Conservation (phyloP, 2,888 invertebrate genomes). For the Limnephilus rhombicus region DNA sequence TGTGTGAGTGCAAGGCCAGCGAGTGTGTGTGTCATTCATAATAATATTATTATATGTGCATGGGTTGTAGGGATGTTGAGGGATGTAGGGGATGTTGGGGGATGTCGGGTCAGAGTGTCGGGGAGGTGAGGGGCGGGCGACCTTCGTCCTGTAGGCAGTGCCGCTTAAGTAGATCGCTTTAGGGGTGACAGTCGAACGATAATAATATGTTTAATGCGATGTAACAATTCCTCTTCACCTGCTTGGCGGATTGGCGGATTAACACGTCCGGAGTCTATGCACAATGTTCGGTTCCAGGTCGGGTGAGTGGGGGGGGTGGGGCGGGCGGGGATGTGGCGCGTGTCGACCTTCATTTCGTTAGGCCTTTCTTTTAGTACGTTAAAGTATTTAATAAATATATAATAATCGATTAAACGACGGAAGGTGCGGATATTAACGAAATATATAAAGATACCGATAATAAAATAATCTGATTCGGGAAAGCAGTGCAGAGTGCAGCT, state of each 20-base stretch:
- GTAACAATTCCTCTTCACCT: constrained; percentile 57
- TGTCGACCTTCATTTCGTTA: constrained; percentile 66
- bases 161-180: constrained; percentile 58
- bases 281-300: constrained; percentile 48
- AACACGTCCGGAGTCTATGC: constrained; percentile 51
- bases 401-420: constrained; percentile 58
- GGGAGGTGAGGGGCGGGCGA: constrained; percentile 8
- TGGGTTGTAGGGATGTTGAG: neutral
- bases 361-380: constrained; percentile 66
- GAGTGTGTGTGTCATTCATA: constrained; percentile 60
- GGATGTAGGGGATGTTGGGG: neutral
- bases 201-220: constrained; percentile 60
- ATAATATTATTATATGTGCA: constrained; percentile 51
- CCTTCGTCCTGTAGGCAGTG: constrained; percentile 55
- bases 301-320: constrained; percentile 38
- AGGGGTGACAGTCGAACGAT: constrained; percentile 62
- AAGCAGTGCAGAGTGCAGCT: constrained; percentile 65
- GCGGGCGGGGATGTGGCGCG: constrained; percentile 54
- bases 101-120: neutral
- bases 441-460: constrained; percentile 62
- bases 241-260: constrained; percentile 58
- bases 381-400: constrained; percentile 63
- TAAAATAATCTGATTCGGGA: constrained; percentile 65
- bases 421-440: constrained; percentile 61
- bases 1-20: constrained; percentile 51